Evolutionary conservation across 2,113 vertebrate genomes (phyloP).

Genomic region (Hippoglossus stenolepis): DNA sequence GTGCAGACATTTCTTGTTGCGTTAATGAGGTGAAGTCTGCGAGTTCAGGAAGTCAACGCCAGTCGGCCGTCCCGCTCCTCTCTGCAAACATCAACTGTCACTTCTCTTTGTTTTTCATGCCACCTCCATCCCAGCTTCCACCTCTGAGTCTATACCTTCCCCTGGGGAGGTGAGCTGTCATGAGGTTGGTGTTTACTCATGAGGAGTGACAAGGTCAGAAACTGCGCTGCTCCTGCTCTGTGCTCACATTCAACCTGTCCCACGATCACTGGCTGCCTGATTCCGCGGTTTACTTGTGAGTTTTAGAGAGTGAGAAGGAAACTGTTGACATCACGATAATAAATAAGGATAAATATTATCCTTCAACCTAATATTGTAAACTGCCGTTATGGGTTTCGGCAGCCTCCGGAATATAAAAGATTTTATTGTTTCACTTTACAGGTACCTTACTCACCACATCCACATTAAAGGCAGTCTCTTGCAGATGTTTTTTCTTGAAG

Average conservation of each 20-base stretch:
- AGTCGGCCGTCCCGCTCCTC: not conserved
- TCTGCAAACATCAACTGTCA: not conserved
- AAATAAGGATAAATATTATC: not conserved
- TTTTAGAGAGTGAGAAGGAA: not conserved
- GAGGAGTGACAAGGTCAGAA: conserved; percentile 8
- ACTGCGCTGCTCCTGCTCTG: not conserved
- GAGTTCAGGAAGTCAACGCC: not conserved
- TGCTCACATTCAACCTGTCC: not conserved
- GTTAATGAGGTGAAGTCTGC: not conserved
- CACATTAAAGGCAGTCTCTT: too few relatives aligned
- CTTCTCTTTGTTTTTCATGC: not conserved
- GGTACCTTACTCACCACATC: too few relatives aligned
- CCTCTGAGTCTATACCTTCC: not conserved
- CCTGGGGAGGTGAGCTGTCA: not conserved
- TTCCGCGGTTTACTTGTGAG: too few relatives aligned
- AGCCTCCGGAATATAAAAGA: too few relatives aligned
- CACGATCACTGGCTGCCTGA: not conserved
- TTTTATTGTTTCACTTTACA: too few relatives aligned
- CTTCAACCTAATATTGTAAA: not conserved
- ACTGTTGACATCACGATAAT: not conserved
- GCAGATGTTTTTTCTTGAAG: too few relatives aligned
- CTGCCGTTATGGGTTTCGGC: too few relatives aligned
- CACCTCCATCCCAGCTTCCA: not conserved
- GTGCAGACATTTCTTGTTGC: not conserved
- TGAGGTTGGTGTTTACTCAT: not conserved